A percentile compares a stretch with the other conserved stretches of the same genome.
phyloP scores from a whole-genome alignment of 2,797 vertebrate genomes.

The Podarcis lilfordi region DNA sequence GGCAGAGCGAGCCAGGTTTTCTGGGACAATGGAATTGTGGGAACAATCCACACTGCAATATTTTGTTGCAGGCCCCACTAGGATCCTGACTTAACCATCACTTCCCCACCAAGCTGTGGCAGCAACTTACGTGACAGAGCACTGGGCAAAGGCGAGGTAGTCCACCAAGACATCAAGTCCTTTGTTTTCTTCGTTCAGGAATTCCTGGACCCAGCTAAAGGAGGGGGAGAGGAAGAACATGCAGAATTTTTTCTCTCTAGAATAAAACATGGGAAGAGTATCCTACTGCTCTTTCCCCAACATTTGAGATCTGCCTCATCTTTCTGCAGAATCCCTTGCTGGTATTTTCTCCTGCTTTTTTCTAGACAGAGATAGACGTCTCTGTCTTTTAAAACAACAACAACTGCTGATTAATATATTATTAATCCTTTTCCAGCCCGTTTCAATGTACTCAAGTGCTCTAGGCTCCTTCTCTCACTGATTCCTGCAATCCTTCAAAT shows the following conservation, averaged over 20 bases:
- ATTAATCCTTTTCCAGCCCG: neutral
- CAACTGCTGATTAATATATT: neutral
- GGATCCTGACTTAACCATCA: neutral
- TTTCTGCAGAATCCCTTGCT: neutral
- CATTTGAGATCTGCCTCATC: neutral
- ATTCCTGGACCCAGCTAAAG: constrained; percentile 93
- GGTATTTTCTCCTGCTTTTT: neutral
- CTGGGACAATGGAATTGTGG: neutral
- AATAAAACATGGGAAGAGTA: neutral
- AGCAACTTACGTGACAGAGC: constrained; percentile 83
- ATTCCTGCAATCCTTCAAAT: neutral
- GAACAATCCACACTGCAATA: neutral
- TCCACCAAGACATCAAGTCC: constrained; percentile 91
- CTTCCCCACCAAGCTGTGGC: neutral
- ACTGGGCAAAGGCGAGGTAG: constrained; percentile 90
- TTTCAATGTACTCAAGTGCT: neutral
- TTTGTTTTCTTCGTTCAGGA: constrained; percentile 90
- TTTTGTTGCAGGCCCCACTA: neutral
- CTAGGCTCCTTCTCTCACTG: neutral
- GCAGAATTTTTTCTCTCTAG: neutral
- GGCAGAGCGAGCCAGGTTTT: neutral
- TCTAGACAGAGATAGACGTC: neutral
- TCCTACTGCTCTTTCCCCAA: neutral
- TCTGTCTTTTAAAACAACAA: neutral
- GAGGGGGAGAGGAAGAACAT: neutral